These are phyloP conservation scores for Ormyrus nitidulus DNA, from an alignment of 2,888 invertebrate genomes.

Conservation along the genomic window DNA sequence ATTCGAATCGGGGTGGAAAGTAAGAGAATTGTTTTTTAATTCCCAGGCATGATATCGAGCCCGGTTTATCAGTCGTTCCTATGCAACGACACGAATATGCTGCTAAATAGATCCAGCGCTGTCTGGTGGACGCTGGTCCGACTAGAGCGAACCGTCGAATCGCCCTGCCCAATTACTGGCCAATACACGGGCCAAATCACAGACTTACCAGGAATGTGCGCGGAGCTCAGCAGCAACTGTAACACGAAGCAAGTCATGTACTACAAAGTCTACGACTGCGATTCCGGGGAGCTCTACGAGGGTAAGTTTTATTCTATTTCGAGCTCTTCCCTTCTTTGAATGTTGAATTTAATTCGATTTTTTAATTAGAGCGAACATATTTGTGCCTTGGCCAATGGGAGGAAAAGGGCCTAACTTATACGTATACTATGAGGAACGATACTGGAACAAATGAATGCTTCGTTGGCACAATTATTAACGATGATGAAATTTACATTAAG, in stretches of 20 bases:
- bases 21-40: slow-evolving; percentile 1
- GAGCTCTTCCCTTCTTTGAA: slow-evolving; percentile 7
- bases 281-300: slow-evolving; percentile 79
- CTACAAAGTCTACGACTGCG: slow-evolving; percentile 81
- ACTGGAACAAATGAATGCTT: slow-evolving; percentile 81
- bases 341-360: slow-evolving; percentile 4
- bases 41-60: slow-evolving; percentile 69
- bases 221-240: slow-evolving; percentile 82
- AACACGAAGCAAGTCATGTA: slow-evolving; percentile 82
- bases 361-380: slow-evolving; percentile 79
- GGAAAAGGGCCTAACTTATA: slow-evolving; percentile 80
- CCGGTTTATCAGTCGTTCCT: slow-evolving; percentile 73
- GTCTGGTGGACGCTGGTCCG: slow-evolving; percentile 66
- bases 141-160: slow-evolving; percentile 74
- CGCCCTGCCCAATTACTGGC: slow-evolving; percentile 82
- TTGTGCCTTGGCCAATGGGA: slow-evolving; percentile 82
- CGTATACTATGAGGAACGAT: slow-evolving; percentile 81
- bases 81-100: slow-evolving; percentile 75
- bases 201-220: slow-evolving; percentile 79
- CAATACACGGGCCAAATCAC: slow-evolving; percentile 82
- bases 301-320: slow-evolving; percentile 69
- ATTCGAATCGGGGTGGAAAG: neutral
- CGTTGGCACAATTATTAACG: slow-evolving; percentile 79
- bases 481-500: slow-evolving; percentile 80
- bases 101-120: slow-evolving; percentile 33